phyloP scores from a whole-genome alignment of 2,113 vertebrate genomes.

The Python bivittatus region DNA sequence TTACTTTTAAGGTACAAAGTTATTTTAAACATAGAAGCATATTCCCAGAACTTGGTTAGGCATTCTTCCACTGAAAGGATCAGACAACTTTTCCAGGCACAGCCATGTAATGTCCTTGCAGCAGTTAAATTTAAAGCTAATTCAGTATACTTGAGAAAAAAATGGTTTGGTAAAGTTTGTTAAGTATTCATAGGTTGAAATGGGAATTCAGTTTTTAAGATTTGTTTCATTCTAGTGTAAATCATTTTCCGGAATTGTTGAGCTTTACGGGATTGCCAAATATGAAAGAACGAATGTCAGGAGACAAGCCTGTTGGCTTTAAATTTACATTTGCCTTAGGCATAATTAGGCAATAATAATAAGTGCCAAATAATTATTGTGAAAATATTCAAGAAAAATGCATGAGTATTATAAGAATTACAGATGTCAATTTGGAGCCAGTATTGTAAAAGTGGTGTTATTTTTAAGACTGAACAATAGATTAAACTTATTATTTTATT shows the following conservation, averaged over 20 bases:
- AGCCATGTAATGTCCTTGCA: not conserved
- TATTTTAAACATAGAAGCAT: not conserved
- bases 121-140: not conserved
- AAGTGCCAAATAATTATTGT: not conserved
- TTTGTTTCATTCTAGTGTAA: not conserved
- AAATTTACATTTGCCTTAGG: not conserved
- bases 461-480: not conserved
- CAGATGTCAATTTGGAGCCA: not conserved
- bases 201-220: not conserved
- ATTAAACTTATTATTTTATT: slow-evolving; percentile 12
- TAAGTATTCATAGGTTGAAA: not conserved
- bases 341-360: not conserved
- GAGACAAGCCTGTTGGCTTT: not conserved
- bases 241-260: not conserved
- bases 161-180: not conserved
- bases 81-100: not conserved
- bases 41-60: not conserved
- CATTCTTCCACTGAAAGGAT: not conserved
- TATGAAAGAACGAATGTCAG: not conserved
- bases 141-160: not conserved
- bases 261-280: not conserved
- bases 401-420: not conserved
- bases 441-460: not conserved
- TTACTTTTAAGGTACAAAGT: not conserved
- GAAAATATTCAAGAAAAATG: not conserved